Conservation (phyloP, 1,140 invertebrate genomes). For the Apis dorsata region DNA sequence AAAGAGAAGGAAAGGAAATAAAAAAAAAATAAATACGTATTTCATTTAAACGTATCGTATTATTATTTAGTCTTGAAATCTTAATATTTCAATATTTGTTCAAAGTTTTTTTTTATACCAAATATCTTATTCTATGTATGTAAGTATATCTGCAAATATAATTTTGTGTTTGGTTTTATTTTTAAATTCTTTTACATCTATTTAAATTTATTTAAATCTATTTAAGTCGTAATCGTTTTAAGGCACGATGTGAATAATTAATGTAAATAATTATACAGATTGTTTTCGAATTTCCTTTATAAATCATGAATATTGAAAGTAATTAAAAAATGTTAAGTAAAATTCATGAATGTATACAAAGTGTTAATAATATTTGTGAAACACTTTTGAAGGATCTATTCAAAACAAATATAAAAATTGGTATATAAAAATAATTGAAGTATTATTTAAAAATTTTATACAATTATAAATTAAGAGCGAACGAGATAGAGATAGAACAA, state of each 20-base stretch:
- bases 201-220: slow-evolving; percentile 18
- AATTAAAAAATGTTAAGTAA: background rate
- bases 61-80: slow-evolving; percentile 5
- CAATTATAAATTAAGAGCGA: too few species aligned
- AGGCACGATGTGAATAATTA: slow-evolving; percentile 25
- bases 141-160: background rate
- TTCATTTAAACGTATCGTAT: background rate
- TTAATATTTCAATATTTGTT: background rate
- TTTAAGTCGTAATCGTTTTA: slow-evolving; percentile 39
- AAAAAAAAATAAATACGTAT: background rate
- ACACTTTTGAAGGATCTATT: too few species aligned
- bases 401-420: too few species aligned
- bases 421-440: too few species aligned
- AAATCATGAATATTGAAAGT: background rate
- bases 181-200: background rate
- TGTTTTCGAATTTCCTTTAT: background rate
- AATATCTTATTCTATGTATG: slow-evolving; percentile 7
- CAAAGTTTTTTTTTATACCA: background rate
- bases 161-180: slow-evolving; percentile 26
- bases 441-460: too few species aligned
- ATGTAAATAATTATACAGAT: background rate
- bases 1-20: background rate
- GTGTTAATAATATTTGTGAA: too few species aligned
- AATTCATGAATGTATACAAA: background rate
- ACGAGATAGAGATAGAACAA: too few species aligned